Conservation (phyloP, 92 coral and sea anemone genomes). For the Desmophyllum pertusum region DNA sequence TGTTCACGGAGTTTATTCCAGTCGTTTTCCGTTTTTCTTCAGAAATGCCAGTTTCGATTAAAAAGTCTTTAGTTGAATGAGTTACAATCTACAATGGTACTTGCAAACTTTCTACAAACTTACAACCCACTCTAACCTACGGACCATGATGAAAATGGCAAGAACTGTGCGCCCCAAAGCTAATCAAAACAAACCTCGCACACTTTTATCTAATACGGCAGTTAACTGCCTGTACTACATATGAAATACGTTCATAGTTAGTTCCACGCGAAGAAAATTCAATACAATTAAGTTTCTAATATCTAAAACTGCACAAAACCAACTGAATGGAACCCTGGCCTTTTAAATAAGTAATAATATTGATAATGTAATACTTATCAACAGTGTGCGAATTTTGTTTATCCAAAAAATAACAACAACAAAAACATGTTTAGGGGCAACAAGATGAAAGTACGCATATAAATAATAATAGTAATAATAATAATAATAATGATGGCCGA, state of each 20-base stretch:
- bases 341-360: too few species aligned
- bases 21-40: constrained; percentile 26
- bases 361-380: background rate
- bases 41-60: constrained; percentile 42
- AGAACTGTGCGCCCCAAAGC: background rate
- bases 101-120: constrained; percentile 14
- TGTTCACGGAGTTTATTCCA: constrained; percentile 34
- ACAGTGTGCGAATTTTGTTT: background rate
- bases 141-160: background rate
- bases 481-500: background rate
- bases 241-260: background rate
- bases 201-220: background rate
- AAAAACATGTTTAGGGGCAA: background rate
- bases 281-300: background rate
- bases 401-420: too few species aligned
- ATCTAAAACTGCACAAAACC: background rate
- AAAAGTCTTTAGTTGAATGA: background rate
- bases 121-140: constrained; percentile 3
- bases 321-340: too few species aligned
- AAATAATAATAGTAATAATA: background rate
- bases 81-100: constrained; percentile 1
- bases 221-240: background rate
- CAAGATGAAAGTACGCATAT: background rate
- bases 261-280: background rate
- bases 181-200: background rate